Percentiles rank a stretch among this genome's conserved stretches.
Conservation (phyloP, 1,140 invertebrate genomes). For the Neelides sp. region DNA sequence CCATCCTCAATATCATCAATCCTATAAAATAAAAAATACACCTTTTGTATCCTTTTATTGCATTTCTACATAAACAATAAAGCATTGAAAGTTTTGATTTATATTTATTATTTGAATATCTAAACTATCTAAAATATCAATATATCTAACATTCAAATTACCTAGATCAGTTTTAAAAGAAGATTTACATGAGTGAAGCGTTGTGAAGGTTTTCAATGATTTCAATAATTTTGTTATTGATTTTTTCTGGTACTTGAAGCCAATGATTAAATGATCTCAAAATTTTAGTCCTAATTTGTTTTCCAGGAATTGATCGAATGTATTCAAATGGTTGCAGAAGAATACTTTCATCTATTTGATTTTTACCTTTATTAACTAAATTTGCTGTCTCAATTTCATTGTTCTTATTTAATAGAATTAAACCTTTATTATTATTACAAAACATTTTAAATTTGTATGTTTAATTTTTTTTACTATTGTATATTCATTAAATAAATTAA, state of each 20-base stretch:
- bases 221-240: constrained; percentile 64
- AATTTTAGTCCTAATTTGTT: constrained; percentile 69
- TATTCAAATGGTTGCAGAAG: constrained; percentile 45
- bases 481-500: too few relatives aligned
- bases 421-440: too few relatives aligned
- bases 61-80: too few relatives aligned
- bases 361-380: constrained; percentile 16
- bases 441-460: too few relatives aligned
- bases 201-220: constrained; percentile 94
- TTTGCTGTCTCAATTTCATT: too few relatives aligned
- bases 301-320: constrained; percentile 45
- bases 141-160: too few relatives aligned
- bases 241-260: constrained; percentile 76
- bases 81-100: too few relatives aligned
- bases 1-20: constrained; percentile 97
- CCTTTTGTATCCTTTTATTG: too few relatives aligned
- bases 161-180: too few relatives aligned
- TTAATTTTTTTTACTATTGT: too few relatives aligned
- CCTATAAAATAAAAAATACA: constrained; percentile 45
- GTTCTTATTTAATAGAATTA: too few relatives aligned
- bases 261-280: constrained; percentile 87
- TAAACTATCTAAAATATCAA: too few relatives aligned
- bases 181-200: constrained; percentile 88
- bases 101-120: constrained; percentile 33
- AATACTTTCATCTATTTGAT: constrained; percentile 28